These are phyloP conservation scores for Anisognathus igniventris DNA, from an alignment of 2,797 vertebrate species.

Conservation along the genomic window DNA sequence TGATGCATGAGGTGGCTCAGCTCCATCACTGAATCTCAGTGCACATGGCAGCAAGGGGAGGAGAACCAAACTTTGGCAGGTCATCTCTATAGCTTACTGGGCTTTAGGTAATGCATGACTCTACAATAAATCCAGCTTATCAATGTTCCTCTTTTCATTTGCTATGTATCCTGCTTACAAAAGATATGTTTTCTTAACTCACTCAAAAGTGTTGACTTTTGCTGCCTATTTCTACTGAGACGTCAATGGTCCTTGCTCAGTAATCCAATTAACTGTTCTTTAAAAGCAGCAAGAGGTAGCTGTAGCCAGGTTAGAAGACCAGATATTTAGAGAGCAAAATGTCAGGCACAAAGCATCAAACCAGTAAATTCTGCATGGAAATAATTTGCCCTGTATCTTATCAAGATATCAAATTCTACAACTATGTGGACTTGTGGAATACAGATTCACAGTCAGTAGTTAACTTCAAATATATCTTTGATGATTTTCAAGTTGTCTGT, in stretches of 20 bases:
- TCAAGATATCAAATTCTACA: not conserved
- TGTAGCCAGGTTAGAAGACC: not conserved
- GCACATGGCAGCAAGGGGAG: not conserved
- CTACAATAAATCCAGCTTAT: not conserved
- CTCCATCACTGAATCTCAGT: not conserved
- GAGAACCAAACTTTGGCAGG: not conserved
- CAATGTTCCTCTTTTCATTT: not conserved
- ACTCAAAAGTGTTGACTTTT: not conserved
- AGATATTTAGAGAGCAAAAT: not conserved
- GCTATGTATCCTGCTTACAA: not conserved
- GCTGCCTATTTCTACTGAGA: not conserved
- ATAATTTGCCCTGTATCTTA: not conserved
- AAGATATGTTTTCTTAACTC: not conserved
- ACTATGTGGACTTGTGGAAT: not conserved
- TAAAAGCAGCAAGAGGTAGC: not conserved
- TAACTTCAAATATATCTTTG: not conserved
- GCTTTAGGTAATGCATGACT: not conserved
- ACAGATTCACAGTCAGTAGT: not conserved
- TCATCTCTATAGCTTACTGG: not conserved
- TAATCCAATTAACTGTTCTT: not conserved
- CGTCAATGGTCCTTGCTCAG: not conserved
- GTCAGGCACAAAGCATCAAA: not conserved
- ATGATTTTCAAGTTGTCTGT: not conserved
- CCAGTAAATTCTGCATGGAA: not conserved
- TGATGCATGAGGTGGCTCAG: not conserved